Evolutionary conservation across 2,113 vertebrate species (phyloP), one percentile per base, ranked within the genome.

Genomic region (Oriolus oriolus): DNA sequence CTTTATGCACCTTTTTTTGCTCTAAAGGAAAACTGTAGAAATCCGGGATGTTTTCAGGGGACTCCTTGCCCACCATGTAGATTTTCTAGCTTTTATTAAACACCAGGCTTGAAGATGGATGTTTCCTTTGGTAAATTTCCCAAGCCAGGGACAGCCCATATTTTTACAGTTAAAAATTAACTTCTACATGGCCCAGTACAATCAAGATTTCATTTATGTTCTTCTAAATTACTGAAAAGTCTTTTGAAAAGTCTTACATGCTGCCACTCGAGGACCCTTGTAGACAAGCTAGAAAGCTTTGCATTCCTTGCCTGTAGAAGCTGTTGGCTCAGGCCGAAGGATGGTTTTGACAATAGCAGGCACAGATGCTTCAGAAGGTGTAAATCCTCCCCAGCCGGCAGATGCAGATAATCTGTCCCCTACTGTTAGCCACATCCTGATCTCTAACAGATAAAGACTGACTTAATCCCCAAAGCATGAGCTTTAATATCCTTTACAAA

Each of bases 321-420:
- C 4, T 16, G 54, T 59, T 86, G 78, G 70, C 39, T 93, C 56
- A 23, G 60, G 79, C 68, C 73, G 54, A 52, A 52, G 86, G 71
- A 33, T 81, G 52, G 14, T n/a, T 89, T 42, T 75, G 88, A 81
- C 93, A 86, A 77, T 78, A 74, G 76, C 47, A 5, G 7, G 85
- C 93, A 90, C 93, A 96, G 93, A 93, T 97, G 93, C 90, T 92
- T 92, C 52, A 22, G 68, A 73, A 97, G 93, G 95, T 96, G 93
- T 94, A 95, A 95, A 95, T 96, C 92, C 92, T 93, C 71, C 69
- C 53, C 37, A 35, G 86, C 60, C 14, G 1, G 80, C 69, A 91
- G 89, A 95, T 92, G 71, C 83, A 93, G 92, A 94, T 96, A 94
- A 96, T 96, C 96, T 93, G 60, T 93, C 44, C 71, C 93, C 90